Evolutionary conservation across 2,797 vertebrate species (phyloP).

Genomic region (Microctenopoma lineatum): DNA sequence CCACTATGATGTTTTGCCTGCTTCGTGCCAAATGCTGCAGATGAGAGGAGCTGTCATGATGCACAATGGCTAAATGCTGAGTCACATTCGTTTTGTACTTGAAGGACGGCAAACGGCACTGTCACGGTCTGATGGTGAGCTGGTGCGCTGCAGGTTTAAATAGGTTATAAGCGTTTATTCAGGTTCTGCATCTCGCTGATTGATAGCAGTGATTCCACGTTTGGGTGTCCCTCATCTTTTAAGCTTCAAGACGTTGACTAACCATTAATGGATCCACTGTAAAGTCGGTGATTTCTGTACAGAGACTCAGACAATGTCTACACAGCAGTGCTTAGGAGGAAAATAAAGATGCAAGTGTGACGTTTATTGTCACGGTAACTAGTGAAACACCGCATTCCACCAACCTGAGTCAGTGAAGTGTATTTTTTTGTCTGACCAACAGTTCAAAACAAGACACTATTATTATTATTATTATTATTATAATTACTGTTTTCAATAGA

Average conservation of each 20-base stretch:
- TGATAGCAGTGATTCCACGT: neutral
- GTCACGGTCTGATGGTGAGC: neutral
- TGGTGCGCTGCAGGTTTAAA: neutral
- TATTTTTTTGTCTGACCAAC: neutral
- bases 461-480: too few relatives aligned
- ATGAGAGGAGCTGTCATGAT: neutral
- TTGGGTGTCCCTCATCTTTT: neutral
- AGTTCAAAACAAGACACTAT: neutral
- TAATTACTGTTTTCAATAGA: neutral
- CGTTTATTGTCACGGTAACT: too few relatives aligned
- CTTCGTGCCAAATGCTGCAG: constrained; percentile 4
- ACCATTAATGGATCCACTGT: neutral
- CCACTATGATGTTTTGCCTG: neutral
- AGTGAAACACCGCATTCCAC: too few relatives aligned
- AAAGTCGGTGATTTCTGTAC: too few relatives aligned
- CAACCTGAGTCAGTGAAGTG: neutral
- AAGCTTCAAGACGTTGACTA: neutral
- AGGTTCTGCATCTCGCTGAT: neutral
- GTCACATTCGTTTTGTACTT: neutral
- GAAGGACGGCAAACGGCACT: neutral
- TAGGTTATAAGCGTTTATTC: neutral
- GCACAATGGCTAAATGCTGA: neutral
- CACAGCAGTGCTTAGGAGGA: too few relatives aligned
- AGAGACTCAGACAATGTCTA: too few relatives aligned
- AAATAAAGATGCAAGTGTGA: too few relatives aligned